A percentile compares a stretch with the other conserved stretches of the same genome.
Evolutionary conservation across 2,113 vertebrate genomes (phyloP).

Genomic region (Antennarius striatus): DNA sequence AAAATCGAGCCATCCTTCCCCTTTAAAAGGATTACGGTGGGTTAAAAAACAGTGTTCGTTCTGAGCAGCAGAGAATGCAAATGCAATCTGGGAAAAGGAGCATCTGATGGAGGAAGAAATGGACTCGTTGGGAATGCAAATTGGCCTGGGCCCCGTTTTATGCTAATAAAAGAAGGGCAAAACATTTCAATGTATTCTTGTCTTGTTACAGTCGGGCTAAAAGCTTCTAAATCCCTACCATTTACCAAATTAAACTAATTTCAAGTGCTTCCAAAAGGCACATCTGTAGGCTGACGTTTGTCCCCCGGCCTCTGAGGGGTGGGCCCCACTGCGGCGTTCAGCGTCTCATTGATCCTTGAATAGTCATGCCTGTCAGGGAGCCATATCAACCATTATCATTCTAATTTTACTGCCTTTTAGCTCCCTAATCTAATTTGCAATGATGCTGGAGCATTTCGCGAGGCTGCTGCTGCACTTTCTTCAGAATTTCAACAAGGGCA

Average conservation of each 20-base stretch:
- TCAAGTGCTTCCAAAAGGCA: slow-evolving; percentile 97
- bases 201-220: slow-evolving; percentile 91
- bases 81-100: slow-evolving; percentile 59
- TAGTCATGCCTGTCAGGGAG: slow-evolving; percentile 99
- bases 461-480: slow-evolving; percentile 94
- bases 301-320: slow-evolving; percentile 85
- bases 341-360: slow-evolving; percentile 98
- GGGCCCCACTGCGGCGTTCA: slow-evolving; percentile 87
- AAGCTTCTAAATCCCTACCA: slow-evolving; percentile 97
- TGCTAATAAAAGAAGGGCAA: slow-evolving; percentile 88
- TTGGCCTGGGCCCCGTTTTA: slow-evolving; percentile 85
- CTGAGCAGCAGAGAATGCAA: slow-evolving; percentile 62
- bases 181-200: slow-evolving; percentile 97
- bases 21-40: slow-evolving; percentile 69
- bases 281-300: slow-evolving; percentile 96
- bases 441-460: slow-evolving; percentile 95
- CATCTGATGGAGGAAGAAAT: slow-evolving; percentile 51
- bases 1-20: slow-evolving; percentile 57
- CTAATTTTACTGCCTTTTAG: slow-evolving; percentile 99
- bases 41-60: slow-evolving; percentile 67
- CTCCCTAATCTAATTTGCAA: slow-evolving; percentile 99
- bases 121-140: slow-evolving; percentile 88
- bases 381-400: slow-evolving; percentile 99
- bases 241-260: slow-evolving; percentile 99
- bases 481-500: slow-evolving; percentile 99